Evolutionary conservation across 2,113 vertebrate species (phyloP).

Genomic region (Pimephales promelas): DNA sequence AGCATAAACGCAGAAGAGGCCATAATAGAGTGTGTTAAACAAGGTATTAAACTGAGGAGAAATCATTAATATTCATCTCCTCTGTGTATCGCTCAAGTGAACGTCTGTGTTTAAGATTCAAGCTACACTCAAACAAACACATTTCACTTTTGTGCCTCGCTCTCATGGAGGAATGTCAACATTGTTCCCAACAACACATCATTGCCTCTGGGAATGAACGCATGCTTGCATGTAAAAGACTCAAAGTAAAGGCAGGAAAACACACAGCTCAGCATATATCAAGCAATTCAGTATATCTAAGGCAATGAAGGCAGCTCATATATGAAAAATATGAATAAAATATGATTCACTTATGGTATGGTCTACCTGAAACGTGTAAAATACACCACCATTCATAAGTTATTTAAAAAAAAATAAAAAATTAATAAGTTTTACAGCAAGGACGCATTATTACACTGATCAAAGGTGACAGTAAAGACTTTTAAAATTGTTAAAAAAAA

Average conservation of each 20-base stretch:
- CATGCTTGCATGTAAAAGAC: too few species aligned
- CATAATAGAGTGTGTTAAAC: slow-evolving; percentile 67
- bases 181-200: too few species aligned
- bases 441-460: background rate
- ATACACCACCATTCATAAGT: background rate
- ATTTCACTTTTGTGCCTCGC: background rate
- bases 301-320: background rate
- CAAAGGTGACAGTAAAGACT: background rate
- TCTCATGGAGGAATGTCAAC: slow-evolving; percentile 2
- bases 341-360: background rate
- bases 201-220: too few species aligned
- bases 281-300: background rate
- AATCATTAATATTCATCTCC: slow-evolving; percentile 69
- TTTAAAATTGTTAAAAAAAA: background rate
- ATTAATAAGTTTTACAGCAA: background rate
- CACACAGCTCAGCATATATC: background rate
- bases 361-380: background rate
- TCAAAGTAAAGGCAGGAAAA: background rate
- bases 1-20: slow-evolving; percentile 66
- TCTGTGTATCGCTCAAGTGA: slow-evolving; percentile 48
- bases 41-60: slow-evolving; percentile 65
- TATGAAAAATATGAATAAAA: background rate
- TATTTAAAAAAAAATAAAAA: background rate
- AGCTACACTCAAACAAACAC: slow-evolving; percentile 21
- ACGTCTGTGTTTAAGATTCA: slow-evolving; percentile 34